phyloP scores from a whole-genome alignment of 2,888 invertebrate species.

The Halictus quadricinctus region DNA sequence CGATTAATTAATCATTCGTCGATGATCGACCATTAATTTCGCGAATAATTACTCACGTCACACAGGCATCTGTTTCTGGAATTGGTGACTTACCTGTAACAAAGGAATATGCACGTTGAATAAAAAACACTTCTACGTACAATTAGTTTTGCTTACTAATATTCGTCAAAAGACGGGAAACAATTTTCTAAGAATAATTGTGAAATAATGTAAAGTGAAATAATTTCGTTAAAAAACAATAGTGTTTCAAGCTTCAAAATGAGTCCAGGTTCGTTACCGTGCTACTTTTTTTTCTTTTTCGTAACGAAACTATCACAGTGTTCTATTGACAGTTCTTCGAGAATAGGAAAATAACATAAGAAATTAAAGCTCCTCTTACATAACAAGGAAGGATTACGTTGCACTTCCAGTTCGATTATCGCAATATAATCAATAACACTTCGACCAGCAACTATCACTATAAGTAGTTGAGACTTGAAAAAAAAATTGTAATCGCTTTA shows the following conservation, averaged over 20 bases:
- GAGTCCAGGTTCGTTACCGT: no score
- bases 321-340: no score
- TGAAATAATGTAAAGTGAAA: no score
- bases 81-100: constrained; percentile 39
- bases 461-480: neutral
- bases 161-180: no score
- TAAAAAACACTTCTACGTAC: neutral
- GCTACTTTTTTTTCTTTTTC: no score
- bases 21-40: neutral
- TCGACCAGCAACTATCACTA: neutral
- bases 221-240: no score
- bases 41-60: constrained; percentile 11
- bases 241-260: no score
- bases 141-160: neutral
- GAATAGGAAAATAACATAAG: neutral
- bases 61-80: neutral
- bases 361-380: neutral
- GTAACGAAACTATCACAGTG: no score
- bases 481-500: neutral
- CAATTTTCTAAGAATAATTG: no score
- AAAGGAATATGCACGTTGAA: neutral
- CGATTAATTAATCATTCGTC: neutral
- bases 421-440: neutral
- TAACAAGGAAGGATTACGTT: neutral
- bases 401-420: neutral